Evolutionary conservation across 2,113 vertebrate species (phyloP).

Genomic region (Tupaia tana): DNA sequence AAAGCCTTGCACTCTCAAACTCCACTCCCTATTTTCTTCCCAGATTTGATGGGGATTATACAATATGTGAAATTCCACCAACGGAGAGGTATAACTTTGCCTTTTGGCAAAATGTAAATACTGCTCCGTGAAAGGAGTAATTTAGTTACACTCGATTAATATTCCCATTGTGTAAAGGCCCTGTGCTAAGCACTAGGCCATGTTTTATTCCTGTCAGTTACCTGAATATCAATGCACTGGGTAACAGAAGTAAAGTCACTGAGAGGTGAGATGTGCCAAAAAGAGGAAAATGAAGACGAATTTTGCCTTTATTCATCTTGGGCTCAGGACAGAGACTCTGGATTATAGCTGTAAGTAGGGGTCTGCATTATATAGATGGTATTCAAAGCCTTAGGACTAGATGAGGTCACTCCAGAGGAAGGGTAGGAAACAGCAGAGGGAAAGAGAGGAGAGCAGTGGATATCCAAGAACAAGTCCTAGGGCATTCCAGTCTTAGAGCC

Average conservation of each 20-base stretch:
- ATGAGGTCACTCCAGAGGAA: not conserved
- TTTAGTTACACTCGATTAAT: slow-evolving; percentile 45
- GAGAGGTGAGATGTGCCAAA: not conserved
- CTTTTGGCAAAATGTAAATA: slow-evolving; percentile 25
- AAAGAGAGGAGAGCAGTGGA: not conserved
- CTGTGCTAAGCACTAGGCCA: not conserved
- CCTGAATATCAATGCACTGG: not conserved
- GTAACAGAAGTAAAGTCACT: not conserved
- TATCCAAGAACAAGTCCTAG: not conserved
- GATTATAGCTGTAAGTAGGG: not conserved
- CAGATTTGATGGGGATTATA: not conserved
- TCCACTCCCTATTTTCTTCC: not conserved
- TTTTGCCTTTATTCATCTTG: slow-evolving; percentile 3
- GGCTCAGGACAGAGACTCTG: not conserved
- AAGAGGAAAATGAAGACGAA: slow-evolving; percentile 1
- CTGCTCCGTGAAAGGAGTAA: slow-evolving; percentile 17
- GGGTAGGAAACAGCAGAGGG: not conserved
- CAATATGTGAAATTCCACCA: not conserved
- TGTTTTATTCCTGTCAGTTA: not conserved
- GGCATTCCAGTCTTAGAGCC: not conserved
- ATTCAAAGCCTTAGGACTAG: not conserved
- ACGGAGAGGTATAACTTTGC: not conserved
- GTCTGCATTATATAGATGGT: not conserved
- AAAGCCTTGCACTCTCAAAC: not conserved
- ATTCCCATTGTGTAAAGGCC: slow-evolving; percentile 42